Percentiles rank a stretch among this genome's conserved stretches.
These are phyloP conservation scores for Crepidodera aurea DNA, from an alignment of 2,888 invertebrate genomes.

Conservation along the genomic window DNA sequence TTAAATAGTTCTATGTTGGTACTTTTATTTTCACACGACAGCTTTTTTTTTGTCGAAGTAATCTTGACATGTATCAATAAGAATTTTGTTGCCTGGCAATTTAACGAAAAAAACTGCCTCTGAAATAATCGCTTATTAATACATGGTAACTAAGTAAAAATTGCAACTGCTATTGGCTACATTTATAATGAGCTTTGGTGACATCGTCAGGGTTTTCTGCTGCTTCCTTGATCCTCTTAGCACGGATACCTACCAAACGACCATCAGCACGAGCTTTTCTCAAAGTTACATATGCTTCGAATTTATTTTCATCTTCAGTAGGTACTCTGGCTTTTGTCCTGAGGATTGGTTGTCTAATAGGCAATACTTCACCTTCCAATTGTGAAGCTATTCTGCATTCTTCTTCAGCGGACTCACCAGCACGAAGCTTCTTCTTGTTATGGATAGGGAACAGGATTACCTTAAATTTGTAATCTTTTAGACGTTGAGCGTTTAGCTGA, in stretches of 20 bases:
- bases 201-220: conserved; percentile 93
- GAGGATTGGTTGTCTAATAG: conserved; percentile 76
- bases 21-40: too few species aligned
- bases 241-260: conserved; percentile 87
- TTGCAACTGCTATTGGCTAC: too few species aligned
- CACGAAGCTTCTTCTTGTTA: conserved; percentile 81
- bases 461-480: conserved; percentile 95
- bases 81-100: too few species aligned
- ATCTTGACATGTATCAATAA: too few species aligned
- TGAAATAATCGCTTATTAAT: too few species aligned
- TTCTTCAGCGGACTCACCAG: conserved; percentile 87
- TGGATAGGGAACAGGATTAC: conserved; percentile 96
- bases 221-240: conserved; percentile 94
- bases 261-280: conserved; percentile 91
- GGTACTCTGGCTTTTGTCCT: conserved; percentile 84
- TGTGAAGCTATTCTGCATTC: conserved; percentile 94
- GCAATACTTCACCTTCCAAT: conserved; percentile 85
- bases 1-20: too few species aligned
- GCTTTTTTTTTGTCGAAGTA: too few species aligned
- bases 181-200: conserved; percentile 77
- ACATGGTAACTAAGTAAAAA: too few species aligned
- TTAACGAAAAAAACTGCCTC: too few species aligned
- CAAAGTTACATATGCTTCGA: conserved; percentile 86
- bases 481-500: conserved; percentile 90
- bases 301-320: conserved; percentile 90